Evolutionary conservation across 2,888 invertebrate species (phyloP).

Genomic region (Cataglyphis cursor): DNA sequence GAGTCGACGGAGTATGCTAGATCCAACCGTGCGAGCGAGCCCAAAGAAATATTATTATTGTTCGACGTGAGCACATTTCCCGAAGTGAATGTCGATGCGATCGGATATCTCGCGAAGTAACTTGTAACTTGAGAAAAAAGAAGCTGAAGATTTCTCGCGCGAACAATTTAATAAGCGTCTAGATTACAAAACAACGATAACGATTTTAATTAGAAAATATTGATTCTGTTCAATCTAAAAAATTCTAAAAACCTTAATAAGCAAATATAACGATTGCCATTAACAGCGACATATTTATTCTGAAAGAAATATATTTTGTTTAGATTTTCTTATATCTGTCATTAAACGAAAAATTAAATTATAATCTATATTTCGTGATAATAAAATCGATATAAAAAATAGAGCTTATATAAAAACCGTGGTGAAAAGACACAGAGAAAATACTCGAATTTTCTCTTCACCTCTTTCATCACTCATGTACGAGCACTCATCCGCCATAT

Average conservation of each 20-base stretch:
- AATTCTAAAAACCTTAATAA: slow-evolving; percentile 4
- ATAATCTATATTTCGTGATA: background rate
- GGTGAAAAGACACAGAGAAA: slow-evolving; percentile 5
- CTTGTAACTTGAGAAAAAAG: background rate
- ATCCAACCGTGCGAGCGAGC: slow-evolving; percentile 21
- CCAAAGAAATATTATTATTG: slow-evolving; percentile 55
- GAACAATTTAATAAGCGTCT: slow-evolving; percentile 4
- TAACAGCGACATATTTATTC: background rate
- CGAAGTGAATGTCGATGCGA: slow-evolving; percentile 42
- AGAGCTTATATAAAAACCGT: background rate
- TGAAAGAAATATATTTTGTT: background rate
- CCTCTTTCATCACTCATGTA: slow-evolving; percentile 27
- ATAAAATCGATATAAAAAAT: background rate
- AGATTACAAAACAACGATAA: background rate
- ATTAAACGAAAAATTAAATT: background rate
- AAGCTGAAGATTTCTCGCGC: background rate
- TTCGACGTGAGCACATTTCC: slow-evolving; percentile 30
- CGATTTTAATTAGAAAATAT: slow-evolving; percentile 5
- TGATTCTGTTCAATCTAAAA: background rate
- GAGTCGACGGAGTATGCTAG: slow-evolving; percentile 14
- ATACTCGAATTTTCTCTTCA: background rate
- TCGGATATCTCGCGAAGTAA: slow-evolving; percentile 25
- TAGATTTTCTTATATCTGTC: background rate
- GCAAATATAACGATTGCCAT: background rate
- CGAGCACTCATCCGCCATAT: slow-evolving; percentile 16